Conservation (phyloP, 2,113 vertebrate species). For the Bufo bufo region DNA sequence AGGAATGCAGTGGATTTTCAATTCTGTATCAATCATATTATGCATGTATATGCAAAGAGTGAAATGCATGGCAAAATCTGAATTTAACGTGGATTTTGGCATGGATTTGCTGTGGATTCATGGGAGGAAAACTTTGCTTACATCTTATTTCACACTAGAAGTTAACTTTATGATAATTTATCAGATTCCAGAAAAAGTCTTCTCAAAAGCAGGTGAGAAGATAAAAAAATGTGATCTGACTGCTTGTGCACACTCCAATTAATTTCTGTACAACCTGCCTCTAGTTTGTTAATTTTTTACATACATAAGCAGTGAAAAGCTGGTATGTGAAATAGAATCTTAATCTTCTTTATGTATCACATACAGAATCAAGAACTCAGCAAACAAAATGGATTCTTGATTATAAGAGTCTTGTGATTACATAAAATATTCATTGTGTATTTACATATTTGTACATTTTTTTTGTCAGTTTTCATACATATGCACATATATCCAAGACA, state of each 20-base stretch:
- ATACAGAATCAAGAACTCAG: background rate
- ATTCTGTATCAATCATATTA: too few species aligned
- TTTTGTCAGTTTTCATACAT: background rate
- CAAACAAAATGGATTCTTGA: background rate
- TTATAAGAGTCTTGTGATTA: background rate
- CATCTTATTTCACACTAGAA: too few species aligned
- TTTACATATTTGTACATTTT: conserved; percentile 2
- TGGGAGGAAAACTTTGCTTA: too few species aligned
- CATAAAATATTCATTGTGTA: background rate
- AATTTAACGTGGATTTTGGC: too few species aligned
- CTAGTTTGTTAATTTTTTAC: background rate
- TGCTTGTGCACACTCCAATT: background rate
- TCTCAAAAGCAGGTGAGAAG: too few species aligned
- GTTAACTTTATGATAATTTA: too few species aligned
- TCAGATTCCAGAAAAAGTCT: too few species aligned
- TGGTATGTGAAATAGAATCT: background rate
- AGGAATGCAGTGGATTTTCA: too few species aligned
- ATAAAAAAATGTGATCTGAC: too few species aligned
- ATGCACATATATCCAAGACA: background rate
- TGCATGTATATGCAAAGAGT: too few species aligned
- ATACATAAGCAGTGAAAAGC: background rate
- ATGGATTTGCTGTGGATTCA: too few species aligned
- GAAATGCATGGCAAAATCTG: too few species aligned
- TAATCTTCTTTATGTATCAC: background rate
- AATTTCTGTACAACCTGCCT: background rate